phyloP scores from a whole-genome alignment of 2,113 vertebrate genomes.

The Dasyurus viverrinus region DNA sequence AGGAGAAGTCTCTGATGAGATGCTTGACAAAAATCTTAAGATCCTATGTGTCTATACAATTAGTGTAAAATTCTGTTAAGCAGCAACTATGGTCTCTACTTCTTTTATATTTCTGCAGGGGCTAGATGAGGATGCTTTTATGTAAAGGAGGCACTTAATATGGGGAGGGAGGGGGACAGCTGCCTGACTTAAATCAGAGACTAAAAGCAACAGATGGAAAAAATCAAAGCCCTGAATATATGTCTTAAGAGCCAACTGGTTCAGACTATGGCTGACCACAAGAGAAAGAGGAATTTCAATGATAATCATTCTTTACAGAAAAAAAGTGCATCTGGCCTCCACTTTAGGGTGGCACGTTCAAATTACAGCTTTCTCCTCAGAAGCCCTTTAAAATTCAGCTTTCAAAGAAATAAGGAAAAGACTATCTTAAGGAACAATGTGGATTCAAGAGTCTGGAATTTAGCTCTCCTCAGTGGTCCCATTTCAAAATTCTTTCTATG shows the following conservation, averaged over 20 bases:
- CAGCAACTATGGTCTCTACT: not conserved
- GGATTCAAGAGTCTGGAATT: not conserved
- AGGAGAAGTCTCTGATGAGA: not conserved
- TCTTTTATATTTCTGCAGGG: not conserved
- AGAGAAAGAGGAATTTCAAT: not conserved
- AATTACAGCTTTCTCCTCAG: not conserved
- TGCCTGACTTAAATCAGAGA: not conserved
- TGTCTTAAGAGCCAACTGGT: not conserved
- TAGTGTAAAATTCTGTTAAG: not conserved
- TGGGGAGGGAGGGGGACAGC: not conserved
- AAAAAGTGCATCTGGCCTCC: not conserved
- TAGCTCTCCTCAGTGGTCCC: not conserved
- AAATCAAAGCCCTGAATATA: not conserved
- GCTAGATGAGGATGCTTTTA: not conserved
- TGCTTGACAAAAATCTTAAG: not conserved
- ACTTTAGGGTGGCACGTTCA: not conserved
- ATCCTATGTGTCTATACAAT: not conserved
- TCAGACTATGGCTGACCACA: not conserved
- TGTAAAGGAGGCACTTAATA: not conserved
- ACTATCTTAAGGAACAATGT: not conserved
- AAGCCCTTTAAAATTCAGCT: not conserved
- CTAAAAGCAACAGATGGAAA: not conserved
- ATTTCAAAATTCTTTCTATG: not conserved
- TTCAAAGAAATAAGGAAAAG: not conserved
- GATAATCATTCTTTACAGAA: not conserved